These are phyloP conservation scores for Syngnathus floridae DNA, from an alignment of 2,113 vertebrate genomes.

Conservation along the genomic window DNA sequence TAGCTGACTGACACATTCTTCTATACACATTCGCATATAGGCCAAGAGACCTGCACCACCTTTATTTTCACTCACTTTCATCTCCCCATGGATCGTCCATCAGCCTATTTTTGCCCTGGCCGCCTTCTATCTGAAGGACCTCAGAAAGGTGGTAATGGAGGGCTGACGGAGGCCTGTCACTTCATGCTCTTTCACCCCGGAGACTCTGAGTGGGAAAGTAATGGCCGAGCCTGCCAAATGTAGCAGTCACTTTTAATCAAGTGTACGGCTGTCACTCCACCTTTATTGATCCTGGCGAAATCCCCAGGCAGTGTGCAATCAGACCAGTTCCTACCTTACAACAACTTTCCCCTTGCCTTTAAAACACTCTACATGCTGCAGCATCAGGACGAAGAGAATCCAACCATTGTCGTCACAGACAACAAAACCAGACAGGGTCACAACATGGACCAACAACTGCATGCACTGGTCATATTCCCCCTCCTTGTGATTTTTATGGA, in stretches of 20 bases:
- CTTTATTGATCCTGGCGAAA: slow-evolving; percentile 70
- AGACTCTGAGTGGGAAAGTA: slow-evolving; percentile 70
- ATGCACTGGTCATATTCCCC: slow-evolving; percentile 13
- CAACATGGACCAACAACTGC: slow-evolving; percentile 10
- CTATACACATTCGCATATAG: slow-evolving; percentile 18
- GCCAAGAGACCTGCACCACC: slow-evolving; percentile 26
- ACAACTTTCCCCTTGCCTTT: slow-evolving; percentile 64
- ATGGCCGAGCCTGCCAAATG: slow-evolving; percentile 72
- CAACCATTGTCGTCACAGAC: slow-evolving; percentile 36
- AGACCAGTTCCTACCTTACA: slow-evolving; percentile 52
- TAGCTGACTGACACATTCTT: slow-evolving; percentile 17
- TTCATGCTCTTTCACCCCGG: slow-evolving; percentile 68
- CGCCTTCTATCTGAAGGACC: slow-evolving; percentile 58
- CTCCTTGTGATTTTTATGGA: slow-evolving; percentile 19
- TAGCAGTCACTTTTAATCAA: slow-evolving; percentile 80
- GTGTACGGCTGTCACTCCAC: slow-evolving; percentile 67
- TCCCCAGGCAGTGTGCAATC: slow-evolving; percentile 55
- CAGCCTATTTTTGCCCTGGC: slow-evolving; percentile 56
- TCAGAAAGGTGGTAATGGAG: slow-evolving; percentile 71
- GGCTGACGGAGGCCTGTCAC: slow-evolving; percentile 70
- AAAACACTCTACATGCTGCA: slow-evolving; percentile 59
- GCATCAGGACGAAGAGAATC: slow-evolving; percentile 43
- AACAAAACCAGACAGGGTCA: slow-evolving; percentile 52
- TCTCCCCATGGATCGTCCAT: slow-evolving; percentile 34
- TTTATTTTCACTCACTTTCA: slow-evolving; percentile 35